Evolutionary conservation across 2,888 invertebrate genomes (phyloP).

Genomic region (Pheosia gnoma): DNA sequence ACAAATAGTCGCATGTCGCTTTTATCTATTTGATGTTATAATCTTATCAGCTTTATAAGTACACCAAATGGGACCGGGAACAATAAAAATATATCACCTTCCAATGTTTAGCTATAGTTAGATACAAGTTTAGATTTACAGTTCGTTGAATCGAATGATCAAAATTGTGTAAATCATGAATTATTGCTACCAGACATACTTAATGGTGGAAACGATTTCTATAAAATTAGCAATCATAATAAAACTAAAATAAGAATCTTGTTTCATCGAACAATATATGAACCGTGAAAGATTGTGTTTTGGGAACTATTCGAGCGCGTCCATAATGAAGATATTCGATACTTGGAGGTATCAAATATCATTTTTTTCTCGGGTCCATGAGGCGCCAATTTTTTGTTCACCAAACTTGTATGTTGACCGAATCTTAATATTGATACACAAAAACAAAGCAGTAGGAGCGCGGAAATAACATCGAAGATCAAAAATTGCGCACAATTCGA

Average conservation of each 20-base stretch:
- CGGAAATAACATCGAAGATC: conserved; percentile 19
- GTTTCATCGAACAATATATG: conserved; percentile 51
- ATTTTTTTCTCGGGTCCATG: conserved; percentile 45
- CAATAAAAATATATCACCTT: conserved; percentile 50
- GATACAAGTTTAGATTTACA: conserved; percentile 23
- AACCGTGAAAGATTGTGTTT: conserved; percentile 67
- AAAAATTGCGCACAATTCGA: conserved; percentile 14
- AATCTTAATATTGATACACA: conserved; percentile 34
- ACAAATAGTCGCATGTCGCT: conserved; percentile 23
- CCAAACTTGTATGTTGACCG: conserved; percentile 27
- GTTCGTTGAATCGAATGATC: conserved; percentile 28
- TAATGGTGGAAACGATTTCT: conserved; percentile 32
- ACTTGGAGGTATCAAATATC: conserved; percentile 59
- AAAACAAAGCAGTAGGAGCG: conserved; percentile 33
- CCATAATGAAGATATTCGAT: conserved; percentile 54
- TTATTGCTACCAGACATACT: conserved; percentile 43
- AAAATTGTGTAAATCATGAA: conserved; percentile 37
- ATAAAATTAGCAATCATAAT: conserved; percentile 39
- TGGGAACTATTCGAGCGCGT: conserved; percentile 61
- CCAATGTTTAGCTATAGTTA: conserved; percentile 39
- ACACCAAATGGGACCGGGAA: conserved; percentile 43
- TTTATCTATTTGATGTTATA: conserved; percentile 54
- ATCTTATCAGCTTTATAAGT: conserved; percentile 59
- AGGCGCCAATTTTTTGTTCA: conserved; percentile 69
- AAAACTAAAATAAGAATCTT: conserved; percentile 47